phyloP scores from a whole-genome alignment of 2,113 vertebrate species.

The Tetrax tetrax region DNA sequence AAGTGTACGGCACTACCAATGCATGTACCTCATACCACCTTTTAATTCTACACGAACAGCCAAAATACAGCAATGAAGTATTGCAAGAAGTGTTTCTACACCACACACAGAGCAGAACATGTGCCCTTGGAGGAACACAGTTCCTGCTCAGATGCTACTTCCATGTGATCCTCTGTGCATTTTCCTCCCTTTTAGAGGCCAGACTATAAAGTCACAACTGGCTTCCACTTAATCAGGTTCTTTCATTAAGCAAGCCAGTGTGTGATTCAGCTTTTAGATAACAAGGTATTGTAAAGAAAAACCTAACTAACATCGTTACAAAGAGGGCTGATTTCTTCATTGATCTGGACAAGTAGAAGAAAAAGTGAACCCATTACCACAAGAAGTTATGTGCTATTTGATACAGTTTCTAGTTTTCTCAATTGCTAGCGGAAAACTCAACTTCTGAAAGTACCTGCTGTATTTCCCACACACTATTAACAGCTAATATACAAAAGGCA shows the following conservation, averaged over 20 bases:
- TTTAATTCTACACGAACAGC: background rate
- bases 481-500: background rate
- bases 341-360: background rate
- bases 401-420: background rate
- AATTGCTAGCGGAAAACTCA: background rate
- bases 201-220: background rate
- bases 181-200: background rate
- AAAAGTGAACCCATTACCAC: background rate
- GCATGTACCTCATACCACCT: rapidly evolving
- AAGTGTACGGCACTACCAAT: background rate
- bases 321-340: background rate
- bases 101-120: background rate
- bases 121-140: background rate
- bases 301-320: background rate
- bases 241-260: background rate
- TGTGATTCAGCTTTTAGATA: background rate
- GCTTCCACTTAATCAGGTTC: background rate
- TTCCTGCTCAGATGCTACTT: background rate
- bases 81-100: background rate
- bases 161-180: background rate
- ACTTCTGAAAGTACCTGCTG: background rate
- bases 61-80: background rate
- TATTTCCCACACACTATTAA: background rate
- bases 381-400: background rate
- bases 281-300: background rate